phyloP scores from a whole-genome alignment of 2,113 vertebrate species.

The Cygnus buccinator region DNA sequence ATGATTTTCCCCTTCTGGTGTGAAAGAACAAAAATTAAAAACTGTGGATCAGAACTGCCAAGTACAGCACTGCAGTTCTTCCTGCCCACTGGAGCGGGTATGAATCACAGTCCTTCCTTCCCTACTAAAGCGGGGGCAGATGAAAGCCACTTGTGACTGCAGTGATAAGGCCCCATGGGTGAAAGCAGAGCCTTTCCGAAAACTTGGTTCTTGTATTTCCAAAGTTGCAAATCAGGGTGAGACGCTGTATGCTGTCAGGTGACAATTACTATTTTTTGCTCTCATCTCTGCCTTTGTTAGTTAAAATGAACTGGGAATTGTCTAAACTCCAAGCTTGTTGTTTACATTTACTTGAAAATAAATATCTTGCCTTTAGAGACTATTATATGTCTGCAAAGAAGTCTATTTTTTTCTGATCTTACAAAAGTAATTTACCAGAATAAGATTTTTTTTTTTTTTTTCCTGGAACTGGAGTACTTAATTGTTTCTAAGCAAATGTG shows the following conservation, averaged over 20 bases:
- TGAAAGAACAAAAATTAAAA: not conserved
- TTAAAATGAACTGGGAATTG: slow-evolving; percentile 18
- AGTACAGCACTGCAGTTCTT: not conserved
- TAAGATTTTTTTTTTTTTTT: not conserved
- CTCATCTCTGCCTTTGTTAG: not conserved
- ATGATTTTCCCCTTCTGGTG: not conserved
- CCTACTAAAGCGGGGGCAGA: not conserved
- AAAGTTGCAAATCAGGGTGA: not conserved
- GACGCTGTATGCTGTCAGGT: not conserved
- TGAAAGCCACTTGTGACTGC: not conserved
- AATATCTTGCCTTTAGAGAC: slow-evolving; percentile 23
- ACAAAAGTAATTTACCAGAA: slow-evolving; percentile 46
- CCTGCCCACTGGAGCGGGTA: not conserved
- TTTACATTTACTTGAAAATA: slow-evolving; percentile 43
- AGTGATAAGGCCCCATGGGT: not conserved
- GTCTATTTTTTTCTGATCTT: slow-evolving; percentile 9
- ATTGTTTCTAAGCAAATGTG: slow-evolving; percentile 48
- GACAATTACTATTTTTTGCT: not conserved
- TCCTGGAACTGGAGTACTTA: slow-evolving; percentile 30
- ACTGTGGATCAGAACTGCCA: not conserved
- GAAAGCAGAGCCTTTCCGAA: not conserved
- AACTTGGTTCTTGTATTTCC: not conserved
- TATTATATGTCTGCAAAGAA: slow-evolving; percentile 25
- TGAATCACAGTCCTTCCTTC: not conserved
- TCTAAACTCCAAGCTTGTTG: not conserved